Evolutionary conservation across 2,113 vertebrate genomes (phyloP).

Genomic region (Corapipo altera): DNA sequence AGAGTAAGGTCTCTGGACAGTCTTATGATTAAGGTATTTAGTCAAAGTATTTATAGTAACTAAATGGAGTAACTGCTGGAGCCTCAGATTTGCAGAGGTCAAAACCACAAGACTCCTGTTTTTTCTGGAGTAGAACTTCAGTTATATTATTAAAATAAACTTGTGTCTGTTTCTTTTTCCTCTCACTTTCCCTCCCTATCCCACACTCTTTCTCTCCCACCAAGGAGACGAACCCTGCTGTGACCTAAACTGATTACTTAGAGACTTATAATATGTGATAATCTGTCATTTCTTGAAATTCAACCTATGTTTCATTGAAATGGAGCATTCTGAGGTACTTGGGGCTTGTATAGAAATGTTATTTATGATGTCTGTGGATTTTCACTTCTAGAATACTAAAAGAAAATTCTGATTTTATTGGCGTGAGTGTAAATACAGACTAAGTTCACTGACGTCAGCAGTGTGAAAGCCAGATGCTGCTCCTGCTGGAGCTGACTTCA

Average conservation of each 20-base stretch:
- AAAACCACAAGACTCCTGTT: background rate
- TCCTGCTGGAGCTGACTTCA: background rate
- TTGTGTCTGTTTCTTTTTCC: background rate
- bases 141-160: background rate
- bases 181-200: background rate
- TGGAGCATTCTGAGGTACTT: background rate
- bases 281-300: background rate
- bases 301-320: background rate
- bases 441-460: background rate
- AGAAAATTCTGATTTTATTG: background rate
- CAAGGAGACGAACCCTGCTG: background rate
- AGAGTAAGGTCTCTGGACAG: background rate
- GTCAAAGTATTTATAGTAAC: background rate
- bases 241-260: background rate
- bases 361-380: background rate
- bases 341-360: background rate
- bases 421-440: background rate
- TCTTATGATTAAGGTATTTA: background rate
- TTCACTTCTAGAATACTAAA: background rate
- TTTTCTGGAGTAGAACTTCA: background rate
- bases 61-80: background rate
- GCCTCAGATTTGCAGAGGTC: background rate
- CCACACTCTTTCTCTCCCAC: background rate
- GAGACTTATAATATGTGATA: background rate
- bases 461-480: background rate